A percentile compares a stretch with the other conserved stretches of the same genome.
phyloP scores from a whole-genome alignment of 2,888 invertebrate species.

The Thalpophila matura region DNA sequence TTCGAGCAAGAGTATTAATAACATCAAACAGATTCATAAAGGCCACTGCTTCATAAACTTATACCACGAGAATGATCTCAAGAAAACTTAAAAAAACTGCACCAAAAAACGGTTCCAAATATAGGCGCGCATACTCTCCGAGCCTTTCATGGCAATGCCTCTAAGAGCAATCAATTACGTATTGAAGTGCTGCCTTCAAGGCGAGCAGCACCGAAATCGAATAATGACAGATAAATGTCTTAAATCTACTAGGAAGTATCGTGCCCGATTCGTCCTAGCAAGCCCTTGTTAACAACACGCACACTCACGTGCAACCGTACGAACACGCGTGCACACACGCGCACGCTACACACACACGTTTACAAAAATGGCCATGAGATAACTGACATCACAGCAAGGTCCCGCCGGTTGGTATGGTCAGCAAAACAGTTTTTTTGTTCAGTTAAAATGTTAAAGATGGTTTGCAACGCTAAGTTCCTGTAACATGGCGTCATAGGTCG shows the following conservation, averaged over 20 bases:
- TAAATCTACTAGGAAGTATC: conserved; percentile 84
- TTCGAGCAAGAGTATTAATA: conserved; percentile 13
- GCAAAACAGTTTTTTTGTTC: conserved; percentile 63
- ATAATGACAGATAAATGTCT: conserved; percentile 81
- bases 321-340: conserved; percentile 53
- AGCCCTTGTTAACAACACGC: conserved; percentile 74
- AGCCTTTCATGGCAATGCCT: conserved; percentile 61
- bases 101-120: conserved; percentile 55
- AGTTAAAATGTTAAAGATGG: conserved; percentile 19
- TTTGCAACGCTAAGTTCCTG: conserved; percentile 17
- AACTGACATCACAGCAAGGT: conserved; percentile 89
- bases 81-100: conserved; percentile 47
- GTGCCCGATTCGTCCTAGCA: conserved; percentile 85
- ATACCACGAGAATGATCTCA: conserved; percentile 35
- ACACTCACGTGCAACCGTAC: conserved; percentile 58
- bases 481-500: conserved; percentile 33
- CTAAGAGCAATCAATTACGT: conserved; percentile 50
- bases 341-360: conserved; percentile 57
- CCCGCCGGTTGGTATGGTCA: conserved; percentile 76
- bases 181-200: conserved; percentile 76
- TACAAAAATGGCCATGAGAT: conserved; percentile 85
- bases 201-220: conserved; percentile 77
- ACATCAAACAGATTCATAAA: conserved; percentile 19
- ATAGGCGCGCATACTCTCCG: conserved; percentile 41
- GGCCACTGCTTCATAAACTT: conserved; percentile 26